phyloP scores from a whole-genome alignment of 2,797 vertebrate genomes.

The Pipistrellus pygmaeus region DNA sequence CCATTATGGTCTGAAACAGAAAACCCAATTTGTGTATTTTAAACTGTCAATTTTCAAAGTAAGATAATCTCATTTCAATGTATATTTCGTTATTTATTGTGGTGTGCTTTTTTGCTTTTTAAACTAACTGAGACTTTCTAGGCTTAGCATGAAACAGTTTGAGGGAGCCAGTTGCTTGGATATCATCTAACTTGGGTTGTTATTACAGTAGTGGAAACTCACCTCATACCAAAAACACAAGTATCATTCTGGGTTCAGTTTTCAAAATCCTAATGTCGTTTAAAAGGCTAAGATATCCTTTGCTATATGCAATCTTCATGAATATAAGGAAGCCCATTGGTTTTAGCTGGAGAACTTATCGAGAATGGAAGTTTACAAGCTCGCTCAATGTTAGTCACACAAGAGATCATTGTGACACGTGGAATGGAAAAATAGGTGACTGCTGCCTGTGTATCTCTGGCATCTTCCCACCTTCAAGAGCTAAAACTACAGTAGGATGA shows the following conservation, averaged over 20 bases:
- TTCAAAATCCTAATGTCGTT: neutral
- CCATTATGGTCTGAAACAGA: neutral
- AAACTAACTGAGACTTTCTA: neutral
- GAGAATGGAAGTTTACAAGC: neutral
- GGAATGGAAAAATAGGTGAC: neutral
- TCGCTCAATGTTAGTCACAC: neutral
- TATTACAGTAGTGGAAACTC: slow-evolving; percentile 19
- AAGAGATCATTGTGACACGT: neutral
- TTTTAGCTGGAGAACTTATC: slow-evolving; percentile 21
- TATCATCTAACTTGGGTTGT: neutral
- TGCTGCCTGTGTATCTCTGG: neutral
- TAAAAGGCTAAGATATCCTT: neutral
- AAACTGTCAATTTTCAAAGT: neutral
- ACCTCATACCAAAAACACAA: neutral
- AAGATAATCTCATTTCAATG: neutral
- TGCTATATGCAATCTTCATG: slow-evolving; percentile 14
- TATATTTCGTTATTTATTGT: neutral
- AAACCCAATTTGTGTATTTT: neutral
- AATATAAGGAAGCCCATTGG: neutral
- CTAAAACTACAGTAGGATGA: neutral
- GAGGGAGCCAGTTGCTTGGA: neutral
- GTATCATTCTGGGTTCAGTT: neutral
- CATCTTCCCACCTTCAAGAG: no score
- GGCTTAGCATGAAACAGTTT: neutral
- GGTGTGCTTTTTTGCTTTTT: neutral